These are phyloP conservation scores for Carcinoscorpius rotundicauda DNA, from an alignment of 1,140 invertebrate genomes.

Conservation along the genomic window DNA sequence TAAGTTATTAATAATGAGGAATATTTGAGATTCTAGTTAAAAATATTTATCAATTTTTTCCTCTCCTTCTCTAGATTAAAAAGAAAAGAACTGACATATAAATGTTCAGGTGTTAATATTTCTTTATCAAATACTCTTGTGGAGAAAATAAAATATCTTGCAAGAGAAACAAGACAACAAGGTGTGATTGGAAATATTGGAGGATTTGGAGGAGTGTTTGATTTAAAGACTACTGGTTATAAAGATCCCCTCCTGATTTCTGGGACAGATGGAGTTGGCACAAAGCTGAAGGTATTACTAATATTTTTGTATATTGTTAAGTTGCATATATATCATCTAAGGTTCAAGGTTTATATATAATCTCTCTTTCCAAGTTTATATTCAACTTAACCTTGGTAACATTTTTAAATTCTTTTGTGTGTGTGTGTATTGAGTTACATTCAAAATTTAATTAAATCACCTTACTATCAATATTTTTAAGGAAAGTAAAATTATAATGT, in stretches of 20 bases:
- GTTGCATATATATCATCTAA: background rate
- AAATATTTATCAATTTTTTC: constrained; percentile 24
- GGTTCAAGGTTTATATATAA: constrained; percentile 10
- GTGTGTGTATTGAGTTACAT: too few relatives aligned
- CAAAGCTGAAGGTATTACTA: constrained; percentile 67
- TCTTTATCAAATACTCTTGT: constrained; percentile 77
- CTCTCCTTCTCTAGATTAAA: background rate
- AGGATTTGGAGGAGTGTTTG: constrained; percentile 87
- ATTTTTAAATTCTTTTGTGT: too few relatives aligned
- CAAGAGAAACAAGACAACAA: constrained; percentile 35
- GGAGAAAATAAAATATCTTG: constrained; percentile 59
- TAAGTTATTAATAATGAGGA: too few relatives aligned
- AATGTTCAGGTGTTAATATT: constrained; percentile 85
- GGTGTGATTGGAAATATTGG: constrained; percentile 73
- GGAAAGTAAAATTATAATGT: too few relatives aligned
- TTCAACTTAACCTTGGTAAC: too few relatives aligned
- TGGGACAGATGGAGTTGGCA: constrained; percentile 93
- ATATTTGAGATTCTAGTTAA: too few relatives aligned
- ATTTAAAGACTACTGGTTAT: constrained; percentile 46
- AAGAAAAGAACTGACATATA: constrained; percentile 61
- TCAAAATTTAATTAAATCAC: too few relatives aligned
- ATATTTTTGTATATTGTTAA: constrained; percentile 10
- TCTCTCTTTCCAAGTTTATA: background rate
- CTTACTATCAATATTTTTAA: too few relatives aligned
- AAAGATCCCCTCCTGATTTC: constrained; percentile 81